These are phyloP conservation scores for Rotaria magnacalcarata DNA, from an alignment of 2,888 invertebrate genomes.

Conservation along the genomic window DNA sequence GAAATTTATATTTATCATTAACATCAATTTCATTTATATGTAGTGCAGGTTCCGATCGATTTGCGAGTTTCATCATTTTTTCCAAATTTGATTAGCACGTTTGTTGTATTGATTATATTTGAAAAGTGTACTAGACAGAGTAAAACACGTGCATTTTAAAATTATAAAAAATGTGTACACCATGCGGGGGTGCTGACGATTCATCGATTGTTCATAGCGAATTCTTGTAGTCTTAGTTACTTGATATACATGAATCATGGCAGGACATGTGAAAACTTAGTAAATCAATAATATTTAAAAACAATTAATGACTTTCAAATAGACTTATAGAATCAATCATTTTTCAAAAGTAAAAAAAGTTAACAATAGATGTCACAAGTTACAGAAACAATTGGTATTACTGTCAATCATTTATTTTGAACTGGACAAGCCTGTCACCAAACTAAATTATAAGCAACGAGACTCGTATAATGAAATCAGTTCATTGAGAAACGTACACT, in stretches of 20 bases:
- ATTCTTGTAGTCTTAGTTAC: neutral
- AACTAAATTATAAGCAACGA: no score
- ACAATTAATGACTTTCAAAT: neutral
- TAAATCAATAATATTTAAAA: neutral
- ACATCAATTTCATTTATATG: constrained; percentile 29
- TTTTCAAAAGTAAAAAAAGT: neutral
- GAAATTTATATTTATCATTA: constrained; percentile 39
- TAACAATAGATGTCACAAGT: neutral
- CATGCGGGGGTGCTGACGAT: neutral
- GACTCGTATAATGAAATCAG: no score
- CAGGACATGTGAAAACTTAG: neutral
- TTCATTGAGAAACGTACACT: no score
- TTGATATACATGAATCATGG: neutral
- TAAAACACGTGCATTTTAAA: neutral
- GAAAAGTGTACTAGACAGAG: neutral
- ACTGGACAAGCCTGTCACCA: no score
- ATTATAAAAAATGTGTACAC: neutral
- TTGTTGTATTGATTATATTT: neutral
- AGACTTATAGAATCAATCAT: neutral
- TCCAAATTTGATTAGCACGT: no score
- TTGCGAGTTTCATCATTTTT: neutral
- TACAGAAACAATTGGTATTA: neutral
- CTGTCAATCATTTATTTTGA: no score
- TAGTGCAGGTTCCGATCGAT: neutral
- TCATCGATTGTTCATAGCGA: neutral